A percentile compares a stretch with the other conserved stretches of the same genome.
phyloP scores from a whole-genome alignment of 2,113 vertebrate genomes.

The Pontoporia blainvillei region DNA sequence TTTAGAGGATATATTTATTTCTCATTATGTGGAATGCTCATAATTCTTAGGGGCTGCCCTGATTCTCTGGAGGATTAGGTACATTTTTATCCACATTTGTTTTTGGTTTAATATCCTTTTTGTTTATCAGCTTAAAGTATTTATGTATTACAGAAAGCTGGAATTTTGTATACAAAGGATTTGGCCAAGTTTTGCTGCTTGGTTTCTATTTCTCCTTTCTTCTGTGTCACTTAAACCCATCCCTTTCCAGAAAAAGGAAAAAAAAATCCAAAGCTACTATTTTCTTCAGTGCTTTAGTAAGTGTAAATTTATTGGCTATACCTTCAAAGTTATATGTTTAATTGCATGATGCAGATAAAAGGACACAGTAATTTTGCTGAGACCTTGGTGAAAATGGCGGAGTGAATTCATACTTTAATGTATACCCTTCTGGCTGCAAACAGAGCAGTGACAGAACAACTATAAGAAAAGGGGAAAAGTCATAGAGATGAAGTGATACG shows the following conservation, averaged over 20 bases:
- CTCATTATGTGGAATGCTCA: conserved; percentile 53
- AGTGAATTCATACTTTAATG: background rate
- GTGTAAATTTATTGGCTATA: background rate
- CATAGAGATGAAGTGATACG: background rate
- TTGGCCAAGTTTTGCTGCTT: conserved; percentile 32
- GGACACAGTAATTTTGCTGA: background rate
- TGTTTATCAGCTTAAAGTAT: conserved; percentile 61
- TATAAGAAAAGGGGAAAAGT: background rate
- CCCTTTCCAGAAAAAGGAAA: background rate
- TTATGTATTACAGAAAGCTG: conserved; percentile 58
- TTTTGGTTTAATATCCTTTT: conserved; percentile 67
- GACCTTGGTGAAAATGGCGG: background rate
- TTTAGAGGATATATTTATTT: conserved; percentile 59
- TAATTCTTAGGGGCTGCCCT: conserved; percentile 48
- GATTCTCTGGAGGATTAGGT: conserved; percentile 58
- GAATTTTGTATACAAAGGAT: conserved; percentile 52
- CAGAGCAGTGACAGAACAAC: background rate
- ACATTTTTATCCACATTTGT: conserved; percentile 57
- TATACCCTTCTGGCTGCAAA: background rate
- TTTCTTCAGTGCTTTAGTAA: background rate
- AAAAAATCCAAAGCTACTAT: background rate
- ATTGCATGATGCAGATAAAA: background rate
- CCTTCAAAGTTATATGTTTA: background rate
- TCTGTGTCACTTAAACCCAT: background rate
- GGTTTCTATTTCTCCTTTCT: background rate